phyloP scores from a whole-genome alignment of 2,113 vertebrate species.

The Eublepharis macularius region DNA sequence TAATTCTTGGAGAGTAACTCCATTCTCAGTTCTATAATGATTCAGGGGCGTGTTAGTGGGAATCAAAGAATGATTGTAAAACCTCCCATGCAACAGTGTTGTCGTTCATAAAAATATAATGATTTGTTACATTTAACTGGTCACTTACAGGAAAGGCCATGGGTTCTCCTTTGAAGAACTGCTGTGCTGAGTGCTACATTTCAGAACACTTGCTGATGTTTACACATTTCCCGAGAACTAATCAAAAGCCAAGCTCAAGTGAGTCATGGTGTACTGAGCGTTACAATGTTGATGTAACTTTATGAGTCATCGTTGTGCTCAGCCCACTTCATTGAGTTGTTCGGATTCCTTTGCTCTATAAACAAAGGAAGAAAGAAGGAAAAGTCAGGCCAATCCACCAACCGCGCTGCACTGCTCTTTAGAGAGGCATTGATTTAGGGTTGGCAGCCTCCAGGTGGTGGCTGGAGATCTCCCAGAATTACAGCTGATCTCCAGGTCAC shows the following conservation, averaged over 20 bases:
- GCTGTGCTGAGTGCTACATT: not conserved
- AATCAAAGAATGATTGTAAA: no score
- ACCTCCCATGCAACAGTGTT: no score
- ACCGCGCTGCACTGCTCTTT: not conserved
- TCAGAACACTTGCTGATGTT: conserved; percentile 38
- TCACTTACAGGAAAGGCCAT: not conserved
- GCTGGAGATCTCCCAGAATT: no score
- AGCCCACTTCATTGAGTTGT: conserved; percentile 19
- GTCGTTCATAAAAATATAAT: no score
- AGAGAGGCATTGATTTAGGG: no score
- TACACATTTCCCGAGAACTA: conserved; percentile 24
- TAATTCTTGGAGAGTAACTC: no score
- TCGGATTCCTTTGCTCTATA: not conserved
- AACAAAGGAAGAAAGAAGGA: not conserved
- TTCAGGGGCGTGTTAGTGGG: no score
- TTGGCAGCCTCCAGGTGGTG: no score
- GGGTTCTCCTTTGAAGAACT: not conserved
- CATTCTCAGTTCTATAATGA: no score
- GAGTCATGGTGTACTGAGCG: conserved; percentile 53
- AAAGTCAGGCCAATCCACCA: not conserved
- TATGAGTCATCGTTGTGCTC: conserved; percentile 50
- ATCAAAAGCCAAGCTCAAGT: conserved; percentile 40
- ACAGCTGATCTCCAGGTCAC: no score
- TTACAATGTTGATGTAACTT: conserved; percentile 41
- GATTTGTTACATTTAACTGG: not conserved